Conservation (phyloP, 2,113 vertebrate species). For the Nematolebias whitei region DNA sequence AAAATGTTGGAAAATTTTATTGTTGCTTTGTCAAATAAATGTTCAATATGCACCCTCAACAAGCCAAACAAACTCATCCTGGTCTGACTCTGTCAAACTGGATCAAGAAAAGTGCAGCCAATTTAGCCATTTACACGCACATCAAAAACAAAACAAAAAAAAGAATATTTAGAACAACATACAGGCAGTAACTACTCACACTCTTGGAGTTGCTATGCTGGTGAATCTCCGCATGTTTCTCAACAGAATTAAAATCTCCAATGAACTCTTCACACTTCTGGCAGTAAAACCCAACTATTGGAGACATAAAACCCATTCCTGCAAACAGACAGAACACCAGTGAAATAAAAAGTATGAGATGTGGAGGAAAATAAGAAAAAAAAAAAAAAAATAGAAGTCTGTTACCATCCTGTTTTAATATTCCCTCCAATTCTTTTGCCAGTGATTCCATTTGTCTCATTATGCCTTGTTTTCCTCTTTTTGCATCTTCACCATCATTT, state of each 20-base stretch:
- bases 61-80: too few relatives aligned
- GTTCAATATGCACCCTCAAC: too few relatives aligned
- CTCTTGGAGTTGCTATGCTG: conserved; percentile 81
- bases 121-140: too few relatives aligned
- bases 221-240: conserved; percentile 85
- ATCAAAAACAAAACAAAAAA: too few relatives aligned
- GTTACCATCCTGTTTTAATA: conserved; percentile 90
- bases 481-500: conserved; percentile 80
- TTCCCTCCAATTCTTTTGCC: conserved; percentile 86
- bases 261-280: conserved; percentile 94
- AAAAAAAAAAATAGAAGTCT: not conserved
- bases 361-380: not conserved
- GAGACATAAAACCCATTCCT: conserved; percentile 90
- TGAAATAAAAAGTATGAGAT: not conserved
- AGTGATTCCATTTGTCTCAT: conserved; percentile 86
- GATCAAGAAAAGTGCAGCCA: too few relatives aligned
- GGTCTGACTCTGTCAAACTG: too few relatives aligned
- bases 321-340: conserved; percentile 4
- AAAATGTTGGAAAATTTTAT: too few relatives aligned
- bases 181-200: conserved; percentile 69
- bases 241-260: conserved; percentile 87
- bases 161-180: not conserved
- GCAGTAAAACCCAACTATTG: conserved; percentile 95
- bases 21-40: too few relatives aligned
- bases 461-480: conserved; percentile 81